Base-by-base conservation (phyloP, 1,140 invertebrate genomes). In the Orius insidiosus region DNA sequence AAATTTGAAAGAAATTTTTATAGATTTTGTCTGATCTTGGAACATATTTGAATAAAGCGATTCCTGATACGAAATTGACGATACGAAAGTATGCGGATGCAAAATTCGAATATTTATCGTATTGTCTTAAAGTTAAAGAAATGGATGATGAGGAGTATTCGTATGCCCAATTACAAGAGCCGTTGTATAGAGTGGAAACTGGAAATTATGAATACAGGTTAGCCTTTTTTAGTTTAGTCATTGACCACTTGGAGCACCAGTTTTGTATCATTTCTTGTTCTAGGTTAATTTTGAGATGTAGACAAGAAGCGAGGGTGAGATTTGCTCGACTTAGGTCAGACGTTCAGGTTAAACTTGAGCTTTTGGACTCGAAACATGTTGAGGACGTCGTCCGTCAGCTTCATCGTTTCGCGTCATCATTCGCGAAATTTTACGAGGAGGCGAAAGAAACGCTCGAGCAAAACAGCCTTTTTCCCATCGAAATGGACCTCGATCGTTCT, bases 131-230 rank as follows among this genome's bases (percentile, higher is more conserved):
- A 70, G 84, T 88, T 0, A 89, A 88, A 61, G 95, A 98, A 69
- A 86, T 98, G 82, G 94, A 98, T 58, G 95, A 98, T 63, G 94
- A 98, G 61, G 94, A 98, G 59, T 88, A 92, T 53, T 83, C 80
- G 46, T 97, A 90, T 61, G 80, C 81, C 30, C 78, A 86, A 0
- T 60, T 98, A n/a, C 88, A 96, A 59, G 94, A 98, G 61, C 92
- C 94, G 0, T 64, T 98, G 10, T 98, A 98, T 62, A 70, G 95
- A 34, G 87, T 98, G 0, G 94, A 98, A 66, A 98, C 95, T 5
- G 94, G 94, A 44, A 98, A 98, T 63, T 98, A 98, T 67, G 94
- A 98, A 63, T 98, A 98, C 60, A 78, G 93, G 75, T 83, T 24
- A 24, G 24, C 24, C 7, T 24, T 24, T 11, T 6, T 40, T 15